Base-by-base conservation (phyloP, 2,113 vertebrate species). In the Erythrolamprus reginae region DNA sequence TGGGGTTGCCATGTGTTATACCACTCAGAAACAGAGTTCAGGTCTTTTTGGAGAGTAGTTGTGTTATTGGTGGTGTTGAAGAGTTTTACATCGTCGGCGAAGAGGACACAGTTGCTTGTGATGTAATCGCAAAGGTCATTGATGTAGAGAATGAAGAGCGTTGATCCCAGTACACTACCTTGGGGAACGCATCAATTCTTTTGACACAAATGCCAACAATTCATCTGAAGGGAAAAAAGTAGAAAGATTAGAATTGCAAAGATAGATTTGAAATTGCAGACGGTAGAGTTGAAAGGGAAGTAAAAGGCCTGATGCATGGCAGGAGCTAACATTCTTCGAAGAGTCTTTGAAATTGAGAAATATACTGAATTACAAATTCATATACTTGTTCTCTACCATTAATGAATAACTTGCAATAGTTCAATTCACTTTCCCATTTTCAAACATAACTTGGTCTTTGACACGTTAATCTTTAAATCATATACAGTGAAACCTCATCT, bases 121-220 rank as follows among this genome's bases (percentile, higher is more conserved):
- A n/a, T n/a, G n/a, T n/a, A n/a, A n/a, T n/a, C n/a, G n/a, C n/a
- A n/a, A n/a, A n/a, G n/a, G n/a, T n/a, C n/a, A n/a, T n/a, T n/a
- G n/a, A n/a, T n/a, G n/a, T n/a, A n/a, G n/a, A n/a, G n/a, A n/a
- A n/a, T n/a, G n/a, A n/a, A n/a, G n/a, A n/a, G n/a, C n/a, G n/a
- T n/a, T n/a, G n/a, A n/a, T n/a, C n/a, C n/a, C n/a, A n/a, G n/a
- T n/a, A n/a, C n/a, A n/a, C n/a, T n/a, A n/a, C n/a, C n/a, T n/a
- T n/a, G n/a, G n/a, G n/a, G n/a, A n/a, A n/a, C n/a, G 12, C 3
- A 45, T 10, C 58, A 77, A 90, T 47, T 84, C 56, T 93, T 94
- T 88, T 13, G 84, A 89, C 33, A 19, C 23, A 77, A 90, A 82
- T 65, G 85, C 1, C 28, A 0, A 83, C 91, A 8, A 53, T 52